Evolutionary conservation across 1,140 invertebrate genomes (phyloP), one percentile per base, ranked within the genome.

Genomic region (Leptonema lineaticorne): DNA sequence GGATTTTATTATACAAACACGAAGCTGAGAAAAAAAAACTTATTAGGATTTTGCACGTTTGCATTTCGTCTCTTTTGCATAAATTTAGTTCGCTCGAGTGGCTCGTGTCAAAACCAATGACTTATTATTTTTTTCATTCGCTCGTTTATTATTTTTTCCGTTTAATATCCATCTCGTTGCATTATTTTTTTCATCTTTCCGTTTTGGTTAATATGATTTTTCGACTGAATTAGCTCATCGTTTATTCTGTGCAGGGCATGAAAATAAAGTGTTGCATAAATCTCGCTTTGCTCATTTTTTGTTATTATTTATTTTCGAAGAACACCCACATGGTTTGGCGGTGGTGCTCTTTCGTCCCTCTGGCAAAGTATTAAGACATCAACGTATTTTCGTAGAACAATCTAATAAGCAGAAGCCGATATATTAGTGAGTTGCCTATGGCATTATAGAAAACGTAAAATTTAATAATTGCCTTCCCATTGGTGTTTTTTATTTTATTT

Each of bases 181-280:
- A 58, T 59, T 56, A 56, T 46, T 8, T n/a, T n/a, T n/a, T n/a
- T n/a, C n/a, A n/a, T n/a, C n/a, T n/a, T 8, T 27, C 41, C 26
- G 24, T 29, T 33, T 45, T 56, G 45, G 48, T 37, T 30, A 27
- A 66, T 28, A 26, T 29, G 27, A 30, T 16, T 28, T 48, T 53
- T 53, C 48, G n/a, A 16, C 46, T n/a, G 22, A 45, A 30, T 22
- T 46, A 33, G 56, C 56, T 37, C 65, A 48, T 59, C 33, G 18
- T 30, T 50, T 60, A 29, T 67, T 60, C 65, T 28, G 48, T 56
- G 53, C 20, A 56, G 33, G 48, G 28, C 28, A 22, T 9, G 48
- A 66, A n/a, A 66, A 59, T 67, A 67, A 67, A 45, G 56, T 45
- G 28, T 66, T 58, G 29, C 64, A 37, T 56, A 41, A 37, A 29